phyloP scores from a whole-genome alignment of 2,797 vertebrate species.

The Gymnoscopelus braueri region DNA sequence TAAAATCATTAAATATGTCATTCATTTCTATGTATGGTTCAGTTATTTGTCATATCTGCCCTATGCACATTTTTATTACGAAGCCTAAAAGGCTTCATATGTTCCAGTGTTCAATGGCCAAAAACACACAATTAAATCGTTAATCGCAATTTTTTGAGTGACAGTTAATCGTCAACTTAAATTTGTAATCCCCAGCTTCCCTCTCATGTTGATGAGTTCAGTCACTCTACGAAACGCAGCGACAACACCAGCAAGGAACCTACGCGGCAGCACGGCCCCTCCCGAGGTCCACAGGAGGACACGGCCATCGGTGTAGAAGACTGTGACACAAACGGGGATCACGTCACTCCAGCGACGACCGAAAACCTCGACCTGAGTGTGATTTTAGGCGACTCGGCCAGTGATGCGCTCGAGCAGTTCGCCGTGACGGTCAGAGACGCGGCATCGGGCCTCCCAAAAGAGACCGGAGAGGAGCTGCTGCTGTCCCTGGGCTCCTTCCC shows the following conservation, averaged over 20 bases:
- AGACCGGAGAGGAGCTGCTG: constrained; percentile 73
- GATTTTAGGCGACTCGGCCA: constrained; percentile 78
- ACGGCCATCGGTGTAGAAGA: constrained; percentile 22
- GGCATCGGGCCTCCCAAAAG: background rate
- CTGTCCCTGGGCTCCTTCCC: constrained; percentile 84
- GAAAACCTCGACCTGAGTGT: constrained; percentile 75
- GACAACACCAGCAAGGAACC: constrained; percentile 4
- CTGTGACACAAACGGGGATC: background rate
- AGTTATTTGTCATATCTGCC: no score
- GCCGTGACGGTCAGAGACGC: constrained; percentile 73
- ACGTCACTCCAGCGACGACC: constrained; percentile 32
- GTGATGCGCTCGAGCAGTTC: constrained; percentile 82
- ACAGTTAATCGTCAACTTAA: no score
- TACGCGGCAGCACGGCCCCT: constrained; percentile 17
- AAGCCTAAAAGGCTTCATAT: no score
- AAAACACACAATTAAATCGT: no score
- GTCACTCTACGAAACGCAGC: constrained; percentile 37
- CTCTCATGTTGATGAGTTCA: constrained; percentile 15
- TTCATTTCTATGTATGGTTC: no score
- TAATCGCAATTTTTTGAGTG: no score
- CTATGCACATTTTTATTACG: no score
- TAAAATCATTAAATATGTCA: no score
- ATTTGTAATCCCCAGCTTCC: no score
- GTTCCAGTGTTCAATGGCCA: no score
- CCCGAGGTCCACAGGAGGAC: constrained; percentile 31